Percentiles rank a stretch among this genome's conserved stretches.
These are phyloP conservation scores for Xiphophorus couchianus DNA, from an alignment of 2,113 vertebrate species.

Conservation along the genomic window DNA sequence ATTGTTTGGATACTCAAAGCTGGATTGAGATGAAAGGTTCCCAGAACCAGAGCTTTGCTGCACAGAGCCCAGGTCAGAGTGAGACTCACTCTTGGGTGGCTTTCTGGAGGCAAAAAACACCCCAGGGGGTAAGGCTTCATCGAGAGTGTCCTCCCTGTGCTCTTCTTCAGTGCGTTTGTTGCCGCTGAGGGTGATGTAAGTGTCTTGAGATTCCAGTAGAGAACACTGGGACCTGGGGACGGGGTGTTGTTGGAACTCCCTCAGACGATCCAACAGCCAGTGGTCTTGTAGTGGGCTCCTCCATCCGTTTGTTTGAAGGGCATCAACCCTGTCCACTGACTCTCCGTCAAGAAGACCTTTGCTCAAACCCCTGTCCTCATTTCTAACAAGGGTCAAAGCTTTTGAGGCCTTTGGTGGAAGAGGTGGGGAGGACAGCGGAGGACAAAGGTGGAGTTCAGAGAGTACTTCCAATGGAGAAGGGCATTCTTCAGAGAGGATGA, in stretches of 20 bases:
- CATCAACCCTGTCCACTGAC: not conserved
- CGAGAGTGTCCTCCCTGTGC: conserved; percentile 48
- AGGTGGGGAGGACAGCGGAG: conserved; percentile 45
- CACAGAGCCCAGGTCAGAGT: conserved; percentile 75
- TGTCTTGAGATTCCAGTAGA: conserved; percentile 76
- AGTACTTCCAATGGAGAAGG: conserved; percentile 82
- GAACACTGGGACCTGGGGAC: conserved; percentile 53
- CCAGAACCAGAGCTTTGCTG: conserved; percentile 70
- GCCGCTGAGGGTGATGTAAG: conserved; percentile 82
- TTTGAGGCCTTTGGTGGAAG: conserved; percentile 53
- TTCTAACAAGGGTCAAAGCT: conserved; percentile 3
- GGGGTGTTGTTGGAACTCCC: conserved; percentile 49
- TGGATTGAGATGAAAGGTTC: conserved; percentile 74
- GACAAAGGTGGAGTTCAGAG: conserved; percentile 77
- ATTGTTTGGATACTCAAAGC: conserved; percentile 83
- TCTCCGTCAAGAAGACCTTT: conserved; percentile 16
- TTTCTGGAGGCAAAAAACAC: conserved; percentile 67
- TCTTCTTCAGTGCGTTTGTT: conserved; percentile 22
- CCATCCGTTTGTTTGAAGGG: conserved; percentile 32
- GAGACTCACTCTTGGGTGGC: conserved; percentile 49
- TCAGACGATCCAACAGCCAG: conserved; percentile 68
- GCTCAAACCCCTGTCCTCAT: conserved; percentile 15
- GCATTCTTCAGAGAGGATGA: conserved; percentile 76
- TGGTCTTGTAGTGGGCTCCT: conserved; percentile 46
- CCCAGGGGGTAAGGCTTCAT: conserved; percentile 68